Evolutionary conservation across 2,797 vertebrate species (phyloP), one percentile per base, ranked within the genome.

Genomic region (Acipenser transmontanus): DNA sequence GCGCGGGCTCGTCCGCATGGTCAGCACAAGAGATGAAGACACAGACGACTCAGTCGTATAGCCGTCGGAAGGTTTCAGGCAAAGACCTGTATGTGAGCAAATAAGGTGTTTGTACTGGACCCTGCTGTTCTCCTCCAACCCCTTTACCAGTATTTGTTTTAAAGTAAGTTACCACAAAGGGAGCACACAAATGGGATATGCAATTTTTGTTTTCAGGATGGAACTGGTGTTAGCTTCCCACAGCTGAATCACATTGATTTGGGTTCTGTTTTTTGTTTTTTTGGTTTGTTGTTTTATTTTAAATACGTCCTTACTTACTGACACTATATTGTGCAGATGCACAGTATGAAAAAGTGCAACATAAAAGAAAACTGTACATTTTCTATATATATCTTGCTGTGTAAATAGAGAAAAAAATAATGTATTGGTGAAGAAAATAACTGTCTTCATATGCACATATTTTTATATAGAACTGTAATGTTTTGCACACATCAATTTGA

Each of bases 361-460:
- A 81, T 81, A 81, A 76, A 78, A 81, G 84, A 81, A 84, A 86
- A 80, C 86, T 91, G 91, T 92, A 90, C 78, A 78, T 84, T 87
- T 87, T 89, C 77, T 86, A 88, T 93, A 34, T 61, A 91, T 91
- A 86, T 87, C 85, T 81, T 79, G 88, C 89, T 83, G 85, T 92
- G 90, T 94, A 88, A 86, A 91, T 91, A 90, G 84, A 88, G 80
- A 84, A 9, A 89, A 90, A 17, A 34, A 91, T 92, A 82, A 87
- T 88, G 91, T 92, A 88, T 91, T 92, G 88, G 83, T 90, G 91
- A 88, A 34, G 87, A 85, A 85, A 76, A 81, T 84, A 79, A 84
- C 85, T 89, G 76, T 90, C 90, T 91, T 88, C 89, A 90, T 91
- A 88, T 90, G 89, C 88, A 89, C 90, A 91, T 92, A 89, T 90